Evolutionary conservation across 2,888 invertebrate genomes (phyloP).

Genomic region (Drosophila barbarae): DNA sequence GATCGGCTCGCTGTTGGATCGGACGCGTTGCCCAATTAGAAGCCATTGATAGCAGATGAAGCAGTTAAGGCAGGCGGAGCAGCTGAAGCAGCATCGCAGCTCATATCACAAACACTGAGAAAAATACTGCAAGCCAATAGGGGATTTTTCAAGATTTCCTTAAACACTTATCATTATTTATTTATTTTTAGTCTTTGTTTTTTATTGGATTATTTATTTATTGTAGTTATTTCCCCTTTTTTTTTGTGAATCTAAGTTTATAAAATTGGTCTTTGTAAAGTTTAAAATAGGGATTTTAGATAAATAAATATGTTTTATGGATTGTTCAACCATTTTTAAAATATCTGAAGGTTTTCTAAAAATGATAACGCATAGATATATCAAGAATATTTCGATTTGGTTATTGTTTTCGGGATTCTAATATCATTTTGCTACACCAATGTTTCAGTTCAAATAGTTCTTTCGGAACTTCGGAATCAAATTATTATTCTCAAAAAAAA

Average conservation of each 20-base stretch:
- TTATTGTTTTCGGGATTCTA: not conserved
- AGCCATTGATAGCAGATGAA: slow-evolving; percentile 39
- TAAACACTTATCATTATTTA: not conserved
- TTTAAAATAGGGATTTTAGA: too few species aligned
- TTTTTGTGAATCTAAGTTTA: not conserved
- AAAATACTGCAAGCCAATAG: not conserved
- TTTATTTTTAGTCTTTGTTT: too few species aligned
- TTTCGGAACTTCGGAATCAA: not conserved
- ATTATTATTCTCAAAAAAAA: too few species aligned
- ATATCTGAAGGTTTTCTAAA: too few species aligned
- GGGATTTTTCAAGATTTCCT: too few species aligned
- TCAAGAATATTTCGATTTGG: not conserved
- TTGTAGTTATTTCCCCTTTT: too few species aligned
- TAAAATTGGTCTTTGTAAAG: too few species aligned
- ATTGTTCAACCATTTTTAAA: not conserved
- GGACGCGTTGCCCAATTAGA: slow-evolving; percentile 42
- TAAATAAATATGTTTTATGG: not conserved
- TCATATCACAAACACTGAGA: not conserved
- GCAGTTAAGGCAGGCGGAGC: slow-evolving; percentile 7
- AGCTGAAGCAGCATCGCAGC: slow-evolving; percentile 2
- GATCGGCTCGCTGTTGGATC: slow-evolving; percentile 2
- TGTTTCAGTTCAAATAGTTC: not conserved
- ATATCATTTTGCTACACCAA: not conserved
- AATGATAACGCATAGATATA: not conserved
- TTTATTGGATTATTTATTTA: too few species aligned